Evolutionary conservation across 37 sponge, comb jelly and placozoan species (phyloP).

Genomic region (Geodia barretti): DNA sequence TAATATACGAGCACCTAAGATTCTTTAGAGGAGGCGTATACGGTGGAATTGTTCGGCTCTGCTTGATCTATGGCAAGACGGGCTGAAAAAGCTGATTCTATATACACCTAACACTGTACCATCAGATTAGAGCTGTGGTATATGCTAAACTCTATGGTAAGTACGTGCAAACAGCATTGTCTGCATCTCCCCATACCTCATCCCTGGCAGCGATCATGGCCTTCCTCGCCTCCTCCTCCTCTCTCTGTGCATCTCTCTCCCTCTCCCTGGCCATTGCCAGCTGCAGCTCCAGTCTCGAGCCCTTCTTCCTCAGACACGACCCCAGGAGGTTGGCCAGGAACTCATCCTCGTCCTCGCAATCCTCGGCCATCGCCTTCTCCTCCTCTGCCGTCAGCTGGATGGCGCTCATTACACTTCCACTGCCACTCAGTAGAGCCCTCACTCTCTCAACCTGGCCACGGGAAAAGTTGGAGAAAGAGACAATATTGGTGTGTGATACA

Average conservation of each 20-base stretch:
- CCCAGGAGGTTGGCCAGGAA: slow-evolving; percentile 31
- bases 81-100: too few species aligned
- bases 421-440: slow-evolving; percentile 51
- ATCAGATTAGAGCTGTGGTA: too few species aligned
- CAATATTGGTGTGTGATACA: neutral
- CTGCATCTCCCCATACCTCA: slow-evolving; percentile 1
- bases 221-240: slow-evolving; percentile 58
- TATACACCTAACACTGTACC: too few species aligned
- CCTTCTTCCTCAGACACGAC: neutral
- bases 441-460: slow-evolving; percentile 27
- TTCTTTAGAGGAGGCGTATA: too few species aligned
- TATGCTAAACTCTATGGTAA: too few species aligned
- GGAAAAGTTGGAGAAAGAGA: neutral
- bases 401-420: slow-evolving; percentile 59
- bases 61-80: too few species aligned
- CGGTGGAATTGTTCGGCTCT: too few species aligned
- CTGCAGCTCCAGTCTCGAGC: slow-evolving; percentile 45
- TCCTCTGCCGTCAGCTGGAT: slow-evolving; percentile 68
- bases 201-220: slow-evolving; percentile 39
- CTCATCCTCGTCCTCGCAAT: slow-evolving; percentile 61
- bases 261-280: slow-evolving; percentile 28
- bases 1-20: too few species aligned
- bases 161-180: too few species aligned
- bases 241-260: slow-evolving; percentile 25
- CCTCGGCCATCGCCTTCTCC: slow-evolving; percentile 44